Conservation (phyloP, 2,797 vertebrate genomes). For the Glossophaga mutica region DNA sequence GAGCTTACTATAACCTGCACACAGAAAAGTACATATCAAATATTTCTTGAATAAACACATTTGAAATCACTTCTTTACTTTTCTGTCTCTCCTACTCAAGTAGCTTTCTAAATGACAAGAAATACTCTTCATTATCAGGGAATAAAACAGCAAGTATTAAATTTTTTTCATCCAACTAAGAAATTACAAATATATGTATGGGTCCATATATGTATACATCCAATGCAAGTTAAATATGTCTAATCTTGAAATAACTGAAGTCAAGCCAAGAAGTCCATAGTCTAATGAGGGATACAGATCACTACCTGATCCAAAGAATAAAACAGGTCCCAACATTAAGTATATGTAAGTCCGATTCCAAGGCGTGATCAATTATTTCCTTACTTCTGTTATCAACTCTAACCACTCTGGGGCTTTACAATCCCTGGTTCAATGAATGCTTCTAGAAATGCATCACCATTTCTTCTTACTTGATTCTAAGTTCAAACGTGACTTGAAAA, state of each 20-base stretch:
- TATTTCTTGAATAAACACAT: constrained; percentile 8
- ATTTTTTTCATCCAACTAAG: neutral
- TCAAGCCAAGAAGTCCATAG: neutral
- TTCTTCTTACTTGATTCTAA: neutral
- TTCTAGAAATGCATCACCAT: neutral
- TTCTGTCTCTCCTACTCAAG: neutral
- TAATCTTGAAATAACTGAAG: neutral
- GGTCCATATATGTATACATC: neutral
- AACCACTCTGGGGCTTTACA: neutral
- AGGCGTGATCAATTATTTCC: neutral
- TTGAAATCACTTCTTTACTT: neutral
- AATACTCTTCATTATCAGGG: neutral
- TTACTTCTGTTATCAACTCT: neutral
- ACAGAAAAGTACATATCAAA: neutral
- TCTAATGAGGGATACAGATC: neutral
- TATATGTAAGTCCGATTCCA: neutral
- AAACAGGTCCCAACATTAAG: neutral
- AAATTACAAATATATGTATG: neutral
- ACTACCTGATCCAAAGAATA: neutral
- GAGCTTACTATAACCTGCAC: neutral
- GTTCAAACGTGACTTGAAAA: neutral
- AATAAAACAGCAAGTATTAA: neutral
- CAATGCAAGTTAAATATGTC: neutral
- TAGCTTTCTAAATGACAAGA: neutral
- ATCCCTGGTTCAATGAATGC: neutral